Base-by-base conservation (phyloP, 2,113 vertebrate species). In the Oxygymnocypris stewartii region DNA sequence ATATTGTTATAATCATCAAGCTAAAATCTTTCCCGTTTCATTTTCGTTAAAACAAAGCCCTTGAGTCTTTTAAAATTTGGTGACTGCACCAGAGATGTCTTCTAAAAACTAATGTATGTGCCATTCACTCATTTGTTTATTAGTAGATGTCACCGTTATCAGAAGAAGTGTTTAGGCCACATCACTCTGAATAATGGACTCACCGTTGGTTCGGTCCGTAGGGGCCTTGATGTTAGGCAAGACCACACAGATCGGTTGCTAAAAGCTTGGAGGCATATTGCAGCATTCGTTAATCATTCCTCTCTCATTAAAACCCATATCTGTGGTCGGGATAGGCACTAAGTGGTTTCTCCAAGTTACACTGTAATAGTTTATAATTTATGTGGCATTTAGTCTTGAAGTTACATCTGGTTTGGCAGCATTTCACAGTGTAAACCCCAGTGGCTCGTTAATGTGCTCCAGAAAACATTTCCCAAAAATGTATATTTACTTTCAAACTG, bases 401-500 rank as follows among this genome's bases (percentile, higher is more conserved):
- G 91, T 89, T 91, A 80, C 87, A 88, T 92, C 87, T 89, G 88
- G 88, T 92, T 90, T 86, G 90, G 90, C 93, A 91, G 90, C 88
- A 86, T 90, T 91, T 90, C 89, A 89, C 82, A 25, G 79, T 42
- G 40, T 78, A 7, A 90, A 91, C 91, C 89, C 65, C 2, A 86
- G 88, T 67, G 92, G 80, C 89, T 90, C 71, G 79, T 93, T 90
- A 90, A 86, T 28, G 20, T 87, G 84, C 86, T 90, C 87, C 91
- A 91, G 89, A 93, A 90, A 88, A 59, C 82, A 92, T 90, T 93
- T 93, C 92, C 91, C 91, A 90, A 92, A 92, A 93, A 92, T 89
- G 81, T 91, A 90, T 90, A 90, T 91, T 90, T 91, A 88, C 88
- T 90, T 91, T 78, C 51, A 91, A 92, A 91, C 90, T 91, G 92